These are phyloP conservation scores for Hydroisotoma schaefferi DNA, from an alignment of 2,888 invertebrate genomes.

Conservation along the genomic window DNA sequence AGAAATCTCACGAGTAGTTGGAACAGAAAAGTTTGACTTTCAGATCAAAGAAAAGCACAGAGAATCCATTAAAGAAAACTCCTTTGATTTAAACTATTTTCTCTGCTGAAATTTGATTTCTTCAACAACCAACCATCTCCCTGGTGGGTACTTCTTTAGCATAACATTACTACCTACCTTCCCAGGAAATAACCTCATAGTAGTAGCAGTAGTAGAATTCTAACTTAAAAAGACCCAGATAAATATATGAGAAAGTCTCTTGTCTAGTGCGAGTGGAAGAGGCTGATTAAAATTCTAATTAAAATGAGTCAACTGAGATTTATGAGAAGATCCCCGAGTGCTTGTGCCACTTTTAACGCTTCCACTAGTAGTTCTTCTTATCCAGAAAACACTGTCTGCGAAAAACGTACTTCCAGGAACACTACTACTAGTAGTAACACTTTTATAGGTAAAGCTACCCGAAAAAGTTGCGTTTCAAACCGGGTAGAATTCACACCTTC, in stretches of 20 bases:
- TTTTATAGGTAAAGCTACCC: not conserved
- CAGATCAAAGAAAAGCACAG: not conserved
- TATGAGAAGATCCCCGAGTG: not conserved
- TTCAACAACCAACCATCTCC: not conserved
- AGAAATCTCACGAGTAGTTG: too few species aligned
- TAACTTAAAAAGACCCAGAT: too few species aligned
- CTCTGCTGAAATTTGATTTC: constrained; percentile 1
- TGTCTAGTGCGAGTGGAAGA: constrained; percentile 4
- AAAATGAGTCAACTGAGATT: constrained; percentile 15
- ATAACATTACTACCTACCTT: too few species aligned
- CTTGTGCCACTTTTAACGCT: too few species aligned
- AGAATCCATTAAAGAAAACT: constrained; percentile 3
- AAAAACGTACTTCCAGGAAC: not conserved
- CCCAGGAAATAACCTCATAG: too few species aligned
- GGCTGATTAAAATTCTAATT: constrained; percentile 14
- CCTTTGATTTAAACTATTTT: constrained; percentile 1
- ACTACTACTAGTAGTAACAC: not conserved
- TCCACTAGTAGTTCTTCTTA: too few species aligned
- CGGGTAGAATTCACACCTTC: too few species aligned
- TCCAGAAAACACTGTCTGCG: too few species aligned
- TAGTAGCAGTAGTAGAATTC: too few species aligned
- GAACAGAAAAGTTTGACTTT: too few species aligned
- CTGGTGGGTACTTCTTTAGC: not conserved
- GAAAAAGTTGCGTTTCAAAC: not conserved
- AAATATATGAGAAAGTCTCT: too few species aligned